Evolutionary conservation across 2,797 vertebrate genomes (phyloP), one percentile per base, ranked within the genome.

Genomic region (Myotis planiceps): DNA sequence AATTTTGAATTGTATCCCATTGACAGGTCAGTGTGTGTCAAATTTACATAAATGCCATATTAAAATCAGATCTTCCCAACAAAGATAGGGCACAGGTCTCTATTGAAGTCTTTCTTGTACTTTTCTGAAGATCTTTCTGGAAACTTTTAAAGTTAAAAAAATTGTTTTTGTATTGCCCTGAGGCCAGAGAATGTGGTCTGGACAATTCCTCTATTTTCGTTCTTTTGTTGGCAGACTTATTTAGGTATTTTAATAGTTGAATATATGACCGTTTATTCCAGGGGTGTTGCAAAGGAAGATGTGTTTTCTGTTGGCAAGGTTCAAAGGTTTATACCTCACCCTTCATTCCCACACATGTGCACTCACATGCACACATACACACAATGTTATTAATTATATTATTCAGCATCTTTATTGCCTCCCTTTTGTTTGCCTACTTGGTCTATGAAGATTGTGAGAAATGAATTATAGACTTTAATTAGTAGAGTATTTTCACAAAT

Each of bases 61-160:
- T 51, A 90, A 74, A 55, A 39, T 72, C 18, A 49, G 34, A 12
- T 71, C 53, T 72, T 88, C n/a, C 58, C 47, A 60, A 45, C 4
- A 47, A 79, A 18, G 42, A 34, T 37, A 75, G 65, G 8, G 9
- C 23, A 19, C 0, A 2, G 15, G 16, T 60, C 42, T 83, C 9
- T 34, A 27, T 45, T 32, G n/a, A 74, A 5, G 5, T 68, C 29
- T 47, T 92, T 58, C 51, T 32, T 85, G 34, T 25, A 74, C 39
- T 23, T 79, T 69, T 66, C 76, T 37, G 34, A 89, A 37, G 18
- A n/a, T 71, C 39, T 87, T 88, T 82, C 51, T 47, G 47, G 23
- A 86, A 80, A 68, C 3, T 37, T 84, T 42, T 84, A 19, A 63
- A 32, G 19, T 92, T 49, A 79, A 89, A 93, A 93, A 84, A 42